A percentile compares a stretch with the other conserved stretches of the same genome.
Conservation (phyloP, 2,113 vertebrate genomes). For the Xenopus borealis region DNA sequence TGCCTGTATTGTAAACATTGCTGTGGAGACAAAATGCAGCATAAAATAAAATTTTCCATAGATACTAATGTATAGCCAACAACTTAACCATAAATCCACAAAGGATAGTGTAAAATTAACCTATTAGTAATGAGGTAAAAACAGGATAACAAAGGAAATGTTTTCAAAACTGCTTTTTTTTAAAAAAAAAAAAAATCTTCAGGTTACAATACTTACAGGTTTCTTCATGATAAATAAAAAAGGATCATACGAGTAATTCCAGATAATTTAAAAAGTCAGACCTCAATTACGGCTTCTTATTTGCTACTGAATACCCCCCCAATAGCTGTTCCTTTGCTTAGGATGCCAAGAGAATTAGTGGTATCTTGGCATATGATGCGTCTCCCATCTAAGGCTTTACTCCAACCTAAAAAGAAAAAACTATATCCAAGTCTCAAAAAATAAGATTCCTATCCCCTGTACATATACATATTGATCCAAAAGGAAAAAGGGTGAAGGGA, state of each 20-base stretch:
- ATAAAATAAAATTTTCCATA: too few relatives aligned
- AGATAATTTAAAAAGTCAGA: constrained; percentile 28
- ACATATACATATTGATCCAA: constrained; percentile 38
- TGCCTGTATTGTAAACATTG: not conserved
- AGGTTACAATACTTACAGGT: constrained; percentile 21
- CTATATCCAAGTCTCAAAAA: constrained; percentile 35
- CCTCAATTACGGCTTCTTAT: not conserved
- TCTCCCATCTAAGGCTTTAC: not conserved
- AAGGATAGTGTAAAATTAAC: not conserved
- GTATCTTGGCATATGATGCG: not conserved
- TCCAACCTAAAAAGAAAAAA: constrained; percentile 23
- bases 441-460: constrained; percentile 12
- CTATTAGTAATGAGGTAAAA: not conserved
- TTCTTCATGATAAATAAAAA: constrained; percentile 30
- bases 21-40: too few relatives aligned
- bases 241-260: constrained; percentile 15
- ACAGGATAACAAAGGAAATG: not conserved
- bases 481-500: constrained; percentile 17
- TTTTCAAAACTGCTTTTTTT: not conserved
- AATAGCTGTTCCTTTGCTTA: constrained; percentile 1
- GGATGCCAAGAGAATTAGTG: not conserved
- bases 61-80: too few relatives aligned
- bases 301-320: not conserved
- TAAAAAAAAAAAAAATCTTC: not conserved
- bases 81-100: not conserved